These are phyloP conservation scores for Polietes domitor DNA, from an alignment of 2,888 invertebrate species.

Conservation along the genomic window DNA sequence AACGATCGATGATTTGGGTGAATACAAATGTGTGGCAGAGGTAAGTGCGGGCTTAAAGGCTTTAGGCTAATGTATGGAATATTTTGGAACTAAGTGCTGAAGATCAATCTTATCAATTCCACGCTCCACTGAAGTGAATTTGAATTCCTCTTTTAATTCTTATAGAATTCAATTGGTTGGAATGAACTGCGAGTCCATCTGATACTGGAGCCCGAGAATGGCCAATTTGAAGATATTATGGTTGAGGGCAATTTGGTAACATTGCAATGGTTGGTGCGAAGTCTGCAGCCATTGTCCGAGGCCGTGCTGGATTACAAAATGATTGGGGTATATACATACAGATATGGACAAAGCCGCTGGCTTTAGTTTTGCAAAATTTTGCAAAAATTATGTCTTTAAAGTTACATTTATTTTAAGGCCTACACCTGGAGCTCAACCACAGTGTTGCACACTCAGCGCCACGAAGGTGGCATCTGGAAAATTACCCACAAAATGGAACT, in stretches of 20 bases:
- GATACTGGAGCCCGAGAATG: constrained; percentile 77
- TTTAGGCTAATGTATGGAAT: no score
- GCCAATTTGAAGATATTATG: constrained; percentile 75
- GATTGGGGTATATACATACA: constrained; percentile 73
- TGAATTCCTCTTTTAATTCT: background rate
- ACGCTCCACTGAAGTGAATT: background rate
- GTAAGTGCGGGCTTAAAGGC: constrained; percentile 69
- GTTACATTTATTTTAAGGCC: constrained; percentile 69
- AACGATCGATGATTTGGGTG: constrained; percentile 86
- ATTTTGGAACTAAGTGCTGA: no score
- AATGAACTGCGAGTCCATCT: constrained; percentile 74
- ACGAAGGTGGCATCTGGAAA: constrained; percentile 78
- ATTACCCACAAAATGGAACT: constrained; percentile 77
- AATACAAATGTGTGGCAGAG: constrained; percentile 86
- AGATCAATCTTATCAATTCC: background rate
- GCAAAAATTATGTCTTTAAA: constrained; percentile 43
- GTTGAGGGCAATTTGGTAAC: constrained; percentile 75
- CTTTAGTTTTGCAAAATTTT: background rate
- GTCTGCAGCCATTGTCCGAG: constrained; percentile 77
- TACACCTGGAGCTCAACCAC: constrained; percentile 76
- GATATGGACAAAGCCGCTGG: constrained; percentile 36
- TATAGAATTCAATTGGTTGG: constrained; percentile 74
- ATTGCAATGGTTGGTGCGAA: constrained; percentile 78
- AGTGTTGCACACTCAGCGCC: constrained; percentile 75
- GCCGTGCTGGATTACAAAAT: constrained; percentile 78